Evolutionary conservation across 2,888 invertebrate genomes (phyloP), one percentile per base, ranked within the genome.

Genomic region (Pseudococcus viburni): DNA sequence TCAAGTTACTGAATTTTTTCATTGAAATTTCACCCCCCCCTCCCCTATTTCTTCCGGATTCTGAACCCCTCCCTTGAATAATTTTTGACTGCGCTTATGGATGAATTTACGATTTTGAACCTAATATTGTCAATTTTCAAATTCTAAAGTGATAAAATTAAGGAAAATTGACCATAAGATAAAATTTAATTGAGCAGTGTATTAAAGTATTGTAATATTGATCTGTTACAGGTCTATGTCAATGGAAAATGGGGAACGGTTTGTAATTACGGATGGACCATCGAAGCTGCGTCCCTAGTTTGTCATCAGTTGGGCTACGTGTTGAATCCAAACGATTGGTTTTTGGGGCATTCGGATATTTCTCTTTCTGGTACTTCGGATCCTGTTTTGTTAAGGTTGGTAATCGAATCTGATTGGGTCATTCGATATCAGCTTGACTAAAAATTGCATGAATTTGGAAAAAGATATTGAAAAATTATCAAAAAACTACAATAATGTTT

Each of bases 231-330:
- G 92, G 94, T 99, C 0, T 94, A 95, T 90, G 93, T 98, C 11
- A 94, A 96, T 89, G 95, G 95, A 0, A 94, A 95, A 91, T 99
- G 99, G 99, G 99, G 99, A 55, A 99, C 99, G 0, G 97, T 99
- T 0, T 99, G 99, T 91, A 97, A 97, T 92, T 97, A 99, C 91
- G 96, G 96, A 83, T 99, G 99, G 98, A 98, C 95, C 80, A 95
- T 97, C 26, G 93, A 95, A 77, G 96, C 97, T 91, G 98, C 99
- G 0, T 97, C 98, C 0, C 92, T 99, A 84, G 98, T 97, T 0
- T 99, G 99, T 91, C 96, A 98, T 92, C 99, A 99, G 92, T 92
- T 99, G 89, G 99, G 99, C 0, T 93, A 97, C 89, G 96, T 96
- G 0, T 93, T 98, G 19, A 98, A 99, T 92, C 98, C 98, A 0